Evolutionary conservation across 2,888 invertebrate species (phyloP).

Genomic region (Andrena flavipes): DNA sequence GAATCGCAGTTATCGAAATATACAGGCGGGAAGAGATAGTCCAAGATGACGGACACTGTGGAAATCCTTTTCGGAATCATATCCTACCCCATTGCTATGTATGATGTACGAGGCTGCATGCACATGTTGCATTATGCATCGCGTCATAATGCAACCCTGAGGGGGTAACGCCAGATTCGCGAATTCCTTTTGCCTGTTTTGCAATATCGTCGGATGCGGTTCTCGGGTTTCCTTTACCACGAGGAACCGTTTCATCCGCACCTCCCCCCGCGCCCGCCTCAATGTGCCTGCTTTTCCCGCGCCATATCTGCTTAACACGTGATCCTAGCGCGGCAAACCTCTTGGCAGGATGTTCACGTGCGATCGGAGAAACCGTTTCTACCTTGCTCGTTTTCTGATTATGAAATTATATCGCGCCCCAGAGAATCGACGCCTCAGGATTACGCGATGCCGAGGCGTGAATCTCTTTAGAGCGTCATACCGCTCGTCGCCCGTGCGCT

Average conservation of each 20-base stretch:
- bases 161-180: slow-evolving; percentile 67
- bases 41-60: slow-evolving; percentile 46
- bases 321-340: slow-evolving; percentile 44
- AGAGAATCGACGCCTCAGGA: slow-evolving; percentile 64
- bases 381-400: slow-evolving; percentile 66
- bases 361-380: slow-evolving; percentile 70
- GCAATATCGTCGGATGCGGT: slow-evolving; percentile 61
- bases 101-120: slow-evolving; percentile 66
- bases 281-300: slow-evolving; percentile 9
- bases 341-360: slow-evolving; percentile 65
- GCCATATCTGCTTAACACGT: slow-evolving; percentile 59
- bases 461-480: slow-evolving; percentile 29
- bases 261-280: neutral
- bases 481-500: slow-evolving; percentile 13
- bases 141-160: slow-evolving; percentile 69
- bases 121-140: slow-evolving; percentile 73
- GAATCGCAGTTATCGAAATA: slow-evolving; percentile 9
- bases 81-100: slow-evolving; percentile 70
- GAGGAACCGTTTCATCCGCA: slow-evolving; percentile 40
- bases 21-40: slow-evolving; percentile 2
- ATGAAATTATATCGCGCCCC: slow-evolving; percentile 70
- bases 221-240: slow-evolving; percentile 43
- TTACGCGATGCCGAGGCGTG: slow-evolving; percentile 47
- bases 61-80: slow-evolving; percentile 69
- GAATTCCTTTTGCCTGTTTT: slow-evolving; percentile 71